Base-by-base conservation (phyloP, 2,888 invertebrate species). In the Odontocolon sp. region DNA sequence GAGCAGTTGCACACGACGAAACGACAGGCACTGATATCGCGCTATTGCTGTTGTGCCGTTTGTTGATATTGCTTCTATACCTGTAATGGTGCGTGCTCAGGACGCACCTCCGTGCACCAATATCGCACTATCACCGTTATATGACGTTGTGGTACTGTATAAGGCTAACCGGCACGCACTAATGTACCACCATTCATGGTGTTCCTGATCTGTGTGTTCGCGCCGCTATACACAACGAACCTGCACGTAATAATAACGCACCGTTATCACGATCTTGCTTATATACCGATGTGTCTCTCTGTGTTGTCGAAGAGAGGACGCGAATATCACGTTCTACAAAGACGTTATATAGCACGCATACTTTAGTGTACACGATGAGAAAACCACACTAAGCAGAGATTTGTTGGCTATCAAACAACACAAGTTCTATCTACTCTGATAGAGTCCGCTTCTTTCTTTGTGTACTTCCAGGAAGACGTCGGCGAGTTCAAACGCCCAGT, bases 11-110 rank as follows among this genome's bases (percentile, higher is more conserved):
- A 21, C 36, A 76, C 28, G 47, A 52, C 61, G 3, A 50, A 68
- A 42, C 57, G 38, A 63, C 52, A 52, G 33, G 72, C 45, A 54
- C 83, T 81, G 84, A 83, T 84, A 83, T 82, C 78, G 83, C 84
- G 84, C 85, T 86, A 84, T 86, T 87, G 47, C 21, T 47, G 33
- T 33, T 36, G 14, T 9, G 18, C 42, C 9, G 9, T 56, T 40
- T 28, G 42, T 14, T 33, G 9, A 4, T 28, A 28, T 47, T 36
- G 3, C 42, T 28, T 42, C 28, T 18, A n/a, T 40, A 16, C 2
- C 26, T n/a, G 14, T 11, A 31, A 31, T 18, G 28, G n/a, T 6
- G 11, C 23, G 9, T 26, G 23, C 47, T 40, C 11, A 14, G 14
- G 14, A 47, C 38, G 16, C 28, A 21, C 33, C 11, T 4, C 28